These are phyloP conservation scores for Parasteatoda tepidariorum DNA, from an alignment of 1,140 invertebrate genomes.

Conservation along the genomic window DNA sequence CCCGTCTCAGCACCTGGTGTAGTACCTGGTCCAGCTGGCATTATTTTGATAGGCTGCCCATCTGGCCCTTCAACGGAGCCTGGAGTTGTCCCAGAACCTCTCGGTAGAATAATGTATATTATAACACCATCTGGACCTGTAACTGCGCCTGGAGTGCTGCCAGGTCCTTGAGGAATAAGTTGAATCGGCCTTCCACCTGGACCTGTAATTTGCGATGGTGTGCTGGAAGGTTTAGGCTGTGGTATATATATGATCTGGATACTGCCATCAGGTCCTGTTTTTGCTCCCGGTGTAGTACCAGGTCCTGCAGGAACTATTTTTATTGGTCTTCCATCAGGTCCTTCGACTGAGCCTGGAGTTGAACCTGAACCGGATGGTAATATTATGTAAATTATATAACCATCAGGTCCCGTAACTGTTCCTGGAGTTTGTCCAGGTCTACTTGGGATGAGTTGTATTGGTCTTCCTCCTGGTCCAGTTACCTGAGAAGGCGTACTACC, in stretches of 20 bases:
- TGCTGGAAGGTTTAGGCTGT: background rate
- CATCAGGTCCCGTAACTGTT: background rate
- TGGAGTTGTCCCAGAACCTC: background rate
- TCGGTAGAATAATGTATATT: background rate
- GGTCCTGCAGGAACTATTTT: background rate
- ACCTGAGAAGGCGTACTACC: background rate
- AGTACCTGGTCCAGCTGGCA: background rate
- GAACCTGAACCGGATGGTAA: background rate
- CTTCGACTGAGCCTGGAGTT: background rate
- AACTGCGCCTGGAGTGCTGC: background rate
- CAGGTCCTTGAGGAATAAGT: background rate
- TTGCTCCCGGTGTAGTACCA: background rate
- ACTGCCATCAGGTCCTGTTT: background rate
- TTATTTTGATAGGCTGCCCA: background rate
- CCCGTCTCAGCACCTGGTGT: background rate
- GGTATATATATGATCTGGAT: background rate
- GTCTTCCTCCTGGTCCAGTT: background rate
- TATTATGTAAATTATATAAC: background rate
- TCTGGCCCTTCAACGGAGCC: background rate
- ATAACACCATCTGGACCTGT: background rate
- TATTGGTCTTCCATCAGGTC: background rate
- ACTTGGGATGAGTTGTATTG: background rate
- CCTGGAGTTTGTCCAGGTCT: constrained; percentile 8
- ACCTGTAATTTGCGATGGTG: background rate
- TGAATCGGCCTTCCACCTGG: background rate